phyloP scores from a whole-genome alignment of 2,888 invertebrate genomes.

The Napeogenes sylphis region DNA sequence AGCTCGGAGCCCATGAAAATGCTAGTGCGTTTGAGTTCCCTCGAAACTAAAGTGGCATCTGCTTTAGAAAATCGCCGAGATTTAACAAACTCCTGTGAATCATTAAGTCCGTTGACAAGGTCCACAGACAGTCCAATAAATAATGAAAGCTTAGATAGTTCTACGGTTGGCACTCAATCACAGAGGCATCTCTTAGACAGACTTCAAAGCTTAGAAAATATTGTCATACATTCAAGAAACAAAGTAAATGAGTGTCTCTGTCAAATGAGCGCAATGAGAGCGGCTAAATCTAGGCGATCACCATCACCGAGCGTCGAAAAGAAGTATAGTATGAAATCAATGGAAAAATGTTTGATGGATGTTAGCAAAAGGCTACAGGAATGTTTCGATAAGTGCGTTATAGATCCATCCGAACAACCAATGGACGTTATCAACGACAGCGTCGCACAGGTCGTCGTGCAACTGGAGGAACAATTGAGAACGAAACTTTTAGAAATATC shows the following conservation, averaged over 20 bases:
- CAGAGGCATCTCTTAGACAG: conserved; percentile 78
- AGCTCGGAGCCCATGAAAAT: conserved; percentile 89
- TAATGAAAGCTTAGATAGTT: conserved; percentile 50
- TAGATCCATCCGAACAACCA: conserved; percentile 61
- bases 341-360: conserved; percentile 81
- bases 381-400: conserved; percentile 78
- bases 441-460: conserved; percentile 78
- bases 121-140: conserved; percentile 58
- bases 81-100: conserved; percentile 77
- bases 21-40: conserved; percentile 83
- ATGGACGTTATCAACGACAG: conserved; percentile 63
- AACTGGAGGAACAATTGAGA: conserved; percentile 82
- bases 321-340: conserved; percentile 78
- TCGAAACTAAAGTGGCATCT: conserved; percentile 86
- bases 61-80: conserved; percentile 70
- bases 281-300: conserved; percentile 79
- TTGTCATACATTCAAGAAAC: conserved; percentile 80
- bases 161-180: conserved; percentile 69
- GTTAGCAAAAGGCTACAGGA: conserved; percentile 79
- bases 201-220: conserved; percentile 79
- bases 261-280: conserved; percentile 80
- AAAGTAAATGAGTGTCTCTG: conserved; percentile 83
- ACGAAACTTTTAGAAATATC: conserved; percentile 83
- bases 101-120: conserved; percentile 65
- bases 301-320: conserved; percentile 82